These are phyloP conservation scores for Cuniculus paca DNA, from an alignment of 2,797 vertebrate genomes.

Conservation along the genomic window DNA sequence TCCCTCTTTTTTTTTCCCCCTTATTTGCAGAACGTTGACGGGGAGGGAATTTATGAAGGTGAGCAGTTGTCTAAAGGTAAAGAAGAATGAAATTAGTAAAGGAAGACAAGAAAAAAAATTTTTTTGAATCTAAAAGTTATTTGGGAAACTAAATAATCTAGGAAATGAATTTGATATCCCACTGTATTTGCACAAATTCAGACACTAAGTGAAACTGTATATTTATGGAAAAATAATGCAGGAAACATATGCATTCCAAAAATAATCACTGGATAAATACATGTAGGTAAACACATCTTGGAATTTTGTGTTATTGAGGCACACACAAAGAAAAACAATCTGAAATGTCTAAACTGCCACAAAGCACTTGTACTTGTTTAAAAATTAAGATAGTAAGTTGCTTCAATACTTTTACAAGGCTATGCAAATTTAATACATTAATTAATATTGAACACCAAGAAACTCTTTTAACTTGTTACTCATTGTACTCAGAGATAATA, in stretches of 20 bases:
- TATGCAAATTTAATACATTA: background rate
- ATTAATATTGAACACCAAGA: constrained; percentile 39
- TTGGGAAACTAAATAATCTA: constrained; percentile 40
- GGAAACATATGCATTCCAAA: background rate
- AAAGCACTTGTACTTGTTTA: constrained; percentile 22
- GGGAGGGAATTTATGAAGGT: background rate
- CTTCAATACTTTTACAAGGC: background rate
- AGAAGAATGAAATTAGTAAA: background rate
- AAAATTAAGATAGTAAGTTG: constrained; percentile 45
- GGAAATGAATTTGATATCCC: constrained; percentile 19
- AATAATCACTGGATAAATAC: background rate
- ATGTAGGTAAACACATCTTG: background rate
- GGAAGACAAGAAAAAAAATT: background rate
- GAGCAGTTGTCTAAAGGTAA: background rate
- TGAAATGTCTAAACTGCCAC: background rate
- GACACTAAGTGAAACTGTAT: constrained; percentile 11
- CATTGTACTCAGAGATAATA: constrained; percentile 22
- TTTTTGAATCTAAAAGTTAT: constrained; percentile 42
- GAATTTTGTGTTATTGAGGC: background rate
- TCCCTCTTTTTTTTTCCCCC: background rate
- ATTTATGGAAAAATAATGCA: background rate
- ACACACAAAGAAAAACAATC: background rate
- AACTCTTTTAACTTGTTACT: background rate
- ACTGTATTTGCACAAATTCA: background rate
- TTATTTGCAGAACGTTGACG: background rate